Evolutionary conservation across 2,888 invertebrate genomes (phyloP), one percentile per base, ranked within the genome.

Genomic region (Liodrosophila aerea): DNA sequence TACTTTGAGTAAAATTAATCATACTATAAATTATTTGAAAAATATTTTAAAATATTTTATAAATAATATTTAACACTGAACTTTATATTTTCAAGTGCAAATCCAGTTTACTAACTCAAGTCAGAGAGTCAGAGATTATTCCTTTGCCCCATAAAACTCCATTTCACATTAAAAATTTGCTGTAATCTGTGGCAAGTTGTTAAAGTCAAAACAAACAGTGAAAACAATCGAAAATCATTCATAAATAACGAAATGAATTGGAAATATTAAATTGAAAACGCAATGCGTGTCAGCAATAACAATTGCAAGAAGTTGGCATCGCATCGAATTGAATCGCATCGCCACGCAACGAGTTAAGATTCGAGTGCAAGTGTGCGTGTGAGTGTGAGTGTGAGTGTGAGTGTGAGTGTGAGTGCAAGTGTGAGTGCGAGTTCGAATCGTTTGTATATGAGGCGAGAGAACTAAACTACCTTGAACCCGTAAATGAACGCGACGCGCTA

Each of bases 381-480:
- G 12, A 30, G 49, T 52, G 2, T 12, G 33, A 45, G 7, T 43
- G n/a, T n/a, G 36, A 18, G 16, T 43, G 0, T 11, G 18, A 15
- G 1, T 22, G 7, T 4, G 44, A 15, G 30, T 33, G 34, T n/a
- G 13, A 18, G 46, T 54, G 5, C 15, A 49, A 31, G 46, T 47
- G 22, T 12, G 27, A 13, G 39, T 41, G 16, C 29, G 50, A 49
- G 56, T 53, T 45, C 47, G 56, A 58, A 36, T 56, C 57, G 5
- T 22, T 22, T 22, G 52, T 53, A 41, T 47, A 41, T 47, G 57
- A 49, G 57, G 52, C 64, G 65, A 65, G 59, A 73, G 69, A 74
- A 65, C 64, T 64, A 76, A 78, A 75, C 85, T 85, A 78, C 85
- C 85, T 82, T 78, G 76, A 82, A 76, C 74, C 71, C 84, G 64